Evolutionary conservation across 92 coral and sea anemone genomes (phyloP).

Genomic region (Isaurus tuberculatus): DNA sequence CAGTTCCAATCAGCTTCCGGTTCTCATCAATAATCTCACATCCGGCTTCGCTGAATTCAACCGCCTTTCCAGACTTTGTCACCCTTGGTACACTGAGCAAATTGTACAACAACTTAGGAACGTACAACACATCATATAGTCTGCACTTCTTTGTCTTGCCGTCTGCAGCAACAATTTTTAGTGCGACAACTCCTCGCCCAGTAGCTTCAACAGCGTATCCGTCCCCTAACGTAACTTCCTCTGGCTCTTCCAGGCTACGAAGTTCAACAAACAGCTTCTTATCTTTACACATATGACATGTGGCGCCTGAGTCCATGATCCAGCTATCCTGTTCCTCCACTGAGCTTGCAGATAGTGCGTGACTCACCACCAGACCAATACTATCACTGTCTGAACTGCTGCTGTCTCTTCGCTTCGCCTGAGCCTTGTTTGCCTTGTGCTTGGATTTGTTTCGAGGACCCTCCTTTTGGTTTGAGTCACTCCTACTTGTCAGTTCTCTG

Average conservation of each 20-base stretch:
- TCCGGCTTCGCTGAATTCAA: slow-evolving; percentile 56
- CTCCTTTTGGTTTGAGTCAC: slow-evolving; percentile 30
- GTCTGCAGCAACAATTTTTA: neutral
- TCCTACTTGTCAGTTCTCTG: neutral
- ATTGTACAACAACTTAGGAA: slow-evolving; percentile 67
- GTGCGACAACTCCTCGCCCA: slow-evolving; percentile 57
- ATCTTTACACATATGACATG: slow-evolving; percentile 67
- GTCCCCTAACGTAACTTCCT: slow-evolving; percentile 59
- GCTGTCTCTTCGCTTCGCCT: slow-evolving; percentile 20
- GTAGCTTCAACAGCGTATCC: slow-evolving; percentile 54
- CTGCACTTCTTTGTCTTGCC: slow-evolving; percentile 50
- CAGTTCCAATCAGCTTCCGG: slow-evolving; percentile 56
- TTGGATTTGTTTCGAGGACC: slow-evolving; percentile 14
- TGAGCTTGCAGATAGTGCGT: too few species aligned
- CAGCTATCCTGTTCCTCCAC: slow-evolving; percentile 18
- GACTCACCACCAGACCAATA: slow-evolving; percentile 29
- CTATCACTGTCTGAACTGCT: slow-evolving; percentile 59
- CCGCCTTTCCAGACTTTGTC: slow-evolving; percentile 60
- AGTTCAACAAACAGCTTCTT: slow-evolving; percentile 52
- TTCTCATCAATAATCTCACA: slow-evolving; percentile 59
- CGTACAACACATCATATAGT: slow-evolving; percentile 60
- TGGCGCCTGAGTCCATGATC: slow-evolving; percentile 65
- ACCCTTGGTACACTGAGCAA: slow-evolving; percentile 63
- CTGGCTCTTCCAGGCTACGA: slow-evolving; percentile 50
- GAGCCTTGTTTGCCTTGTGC: slow-evolving; percentile 2